phyloP scores from a whole-genome alignment of 2,797 vertebrate genomes.

The Lutjanus campechanus region DNA sequence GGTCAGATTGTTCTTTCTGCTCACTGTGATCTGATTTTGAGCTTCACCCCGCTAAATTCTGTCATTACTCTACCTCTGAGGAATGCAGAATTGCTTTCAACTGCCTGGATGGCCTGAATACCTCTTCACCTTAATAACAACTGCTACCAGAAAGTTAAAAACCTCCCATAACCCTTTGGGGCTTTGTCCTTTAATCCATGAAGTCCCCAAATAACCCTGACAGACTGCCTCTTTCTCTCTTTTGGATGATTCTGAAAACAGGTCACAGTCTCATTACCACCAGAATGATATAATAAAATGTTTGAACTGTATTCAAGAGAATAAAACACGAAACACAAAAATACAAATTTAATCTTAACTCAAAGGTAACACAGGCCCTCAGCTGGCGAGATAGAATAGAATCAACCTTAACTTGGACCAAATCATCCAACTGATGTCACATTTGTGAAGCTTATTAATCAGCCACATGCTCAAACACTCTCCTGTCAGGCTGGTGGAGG shows the following conservation, averaged over 20 bases:
- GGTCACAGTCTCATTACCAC: not conserved
- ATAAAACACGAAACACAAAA: not conserved
- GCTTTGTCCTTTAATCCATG: not conserved
- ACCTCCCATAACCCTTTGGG: not conserved
- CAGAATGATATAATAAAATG: not conserved
- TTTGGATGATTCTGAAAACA: not conserved
- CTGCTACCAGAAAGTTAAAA: not conserved
- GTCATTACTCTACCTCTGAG: conserved; percentile 1
- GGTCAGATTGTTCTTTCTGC: not conserved
- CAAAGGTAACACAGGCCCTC: too few relatives aligned
- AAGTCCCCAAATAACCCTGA: not conserved
- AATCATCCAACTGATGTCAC: not conserved
- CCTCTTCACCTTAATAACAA: not conserved
- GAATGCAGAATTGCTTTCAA: not conserved
- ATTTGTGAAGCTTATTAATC: too few relatives aligned
- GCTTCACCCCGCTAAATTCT: too few relatives aligned
- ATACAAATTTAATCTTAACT: not conserved
- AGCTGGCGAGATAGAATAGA: not conserved
- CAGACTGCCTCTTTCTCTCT: conserved; percentile 2
- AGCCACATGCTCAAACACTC: too few relatives aligned
- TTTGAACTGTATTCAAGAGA: not conserved
- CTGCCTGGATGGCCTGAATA: not conserved
- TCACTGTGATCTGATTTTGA: not conserved
- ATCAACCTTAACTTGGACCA: not conserved
- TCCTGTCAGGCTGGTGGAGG: too few relatives aligned